phyloP scores from a whole-genome alignment of 2,113 vertebrate genomes.

The Phalacrocorax brasilianus region DNA sequence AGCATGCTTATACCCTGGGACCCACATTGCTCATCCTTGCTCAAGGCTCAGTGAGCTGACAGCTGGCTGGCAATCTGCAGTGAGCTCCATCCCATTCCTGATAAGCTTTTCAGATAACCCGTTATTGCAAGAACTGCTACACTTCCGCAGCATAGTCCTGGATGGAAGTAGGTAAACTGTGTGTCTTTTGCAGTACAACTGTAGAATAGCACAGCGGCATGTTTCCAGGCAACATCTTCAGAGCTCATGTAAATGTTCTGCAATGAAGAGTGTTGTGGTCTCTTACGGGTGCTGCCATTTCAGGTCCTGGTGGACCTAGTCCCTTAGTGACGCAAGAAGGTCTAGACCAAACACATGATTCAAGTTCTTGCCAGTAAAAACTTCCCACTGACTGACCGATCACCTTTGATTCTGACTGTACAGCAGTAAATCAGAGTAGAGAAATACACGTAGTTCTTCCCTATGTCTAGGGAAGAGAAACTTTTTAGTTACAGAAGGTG shows the following conservation, averaged over 20 bases:
- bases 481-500: not conserved
- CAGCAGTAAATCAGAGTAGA: not conserved
- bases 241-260: not conserved
- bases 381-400: not conserved
- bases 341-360: not conserved
- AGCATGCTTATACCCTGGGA: accelerated
- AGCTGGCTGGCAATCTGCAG: not conserved
- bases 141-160: not conserved
- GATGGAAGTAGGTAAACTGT: not conserved
- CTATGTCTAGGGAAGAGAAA: not conserved
- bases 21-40: not conserved
- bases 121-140: not conserved
- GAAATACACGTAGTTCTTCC: not conserved
- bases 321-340: not conserved
- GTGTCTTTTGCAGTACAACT: not conserved
- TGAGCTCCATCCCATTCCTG: not conserved
- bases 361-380: not conserved
- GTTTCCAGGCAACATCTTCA: not conserved
- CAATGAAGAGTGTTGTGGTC: accelerated
- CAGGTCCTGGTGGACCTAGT: not conserved
- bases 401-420: not conserved
- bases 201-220: not conserved
- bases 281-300: not conserved
- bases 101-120: not conserved
- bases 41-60: not conserved